A percentile compares a stretch with the other conserved stretches of the same genome.
Evolutionary conservation across 1,140 invertebrate genomes (phyloP).

Genomic region (Tachypleus tridentatus): DNA sequence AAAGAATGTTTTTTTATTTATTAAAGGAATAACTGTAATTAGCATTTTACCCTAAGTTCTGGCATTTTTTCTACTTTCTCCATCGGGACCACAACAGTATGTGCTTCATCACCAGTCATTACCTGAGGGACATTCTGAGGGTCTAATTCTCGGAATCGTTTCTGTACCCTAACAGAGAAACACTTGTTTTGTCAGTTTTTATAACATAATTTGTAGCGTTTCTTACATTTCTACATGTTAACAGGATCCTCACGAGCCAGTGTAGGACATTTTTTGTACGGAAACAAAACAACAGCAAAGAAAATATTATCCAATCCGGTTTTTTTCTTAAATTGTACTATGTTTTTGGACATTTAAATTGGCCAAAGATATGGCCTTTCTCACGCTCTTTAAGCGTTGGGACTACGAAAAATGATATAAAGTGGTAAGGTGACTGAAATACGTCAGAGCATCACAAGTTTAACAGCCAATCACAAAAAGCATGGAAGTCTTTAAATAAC

Average conservation of each 20-base stretch:
- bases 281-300: no score
- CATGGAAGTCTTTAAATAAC: no score
- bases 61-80: conserved; percentile 72
- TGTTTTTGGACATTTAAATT: background rate
- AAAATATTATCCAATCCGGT: background rate
- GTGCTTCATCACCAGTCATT: conserved; percentile 67
- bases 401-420: no score
- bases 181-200: background rate
- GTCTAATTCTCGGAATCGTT: conserved; percentile 31
- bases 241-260: no score
- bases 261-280: no score
- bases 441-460: no score
- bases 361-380: no score
- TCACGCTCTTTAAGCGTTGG: no score
- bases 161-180: conserved; percentile 27
- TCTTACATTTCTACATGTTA: background rate
- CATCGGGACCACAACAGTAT: conserved; percentile 59
- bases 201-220: background rate
- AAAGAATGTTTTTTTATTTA: conserved; percentile 12
- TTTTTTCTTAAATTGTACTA: background rate
- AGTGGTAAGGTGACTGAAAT: no score
- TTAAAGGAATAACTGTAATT: background rate
- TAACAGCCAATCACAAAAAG: no score
- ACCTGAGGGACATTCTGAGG: conserved; percentile 27
- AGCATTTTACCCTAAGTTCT: conserved; percentile 56